Conservation (phyloP, 2,797 vertebrate species). For the Smutsia temminckii region DNA sequence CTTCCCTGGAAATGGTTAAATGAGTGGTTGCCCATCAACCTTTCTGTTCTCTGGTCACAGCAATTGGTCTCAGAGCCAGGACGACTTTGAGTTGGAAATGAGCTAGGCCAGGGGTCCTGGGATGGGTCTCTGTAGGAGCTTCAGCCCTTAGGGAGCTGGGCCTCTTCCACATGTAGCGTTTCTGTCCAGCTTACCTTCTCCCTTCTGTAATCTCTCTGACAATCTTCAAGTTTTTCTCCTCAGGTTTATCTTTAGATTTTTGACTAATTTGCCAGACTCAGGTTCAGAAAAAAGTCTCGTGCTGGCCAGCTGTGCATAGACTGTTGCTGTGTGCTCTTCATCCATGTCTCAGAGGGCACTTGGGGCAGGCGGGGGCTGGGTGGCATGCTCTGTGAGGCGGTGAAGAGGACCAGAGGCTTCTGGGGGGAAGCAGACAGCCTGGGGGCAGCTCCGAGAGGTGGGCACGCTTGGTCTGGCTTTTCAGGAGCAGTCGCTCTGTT, state of each 20-base stretch:
- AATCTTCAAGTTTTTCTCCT: neutral
- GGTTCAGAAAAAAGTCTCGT: neutral
- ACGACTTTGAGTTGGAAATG: neutral
- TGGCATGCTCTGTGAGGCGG: neutral
- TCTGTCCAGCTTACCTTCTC: neutral
- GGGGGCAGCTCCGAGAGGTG: neutral
- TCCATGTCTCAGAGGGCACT: neutral
- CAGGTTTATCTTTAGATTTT: conserved; percentile 2
- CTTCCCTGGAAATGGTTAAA: neutral
- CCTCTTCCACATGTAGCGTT: neutral
- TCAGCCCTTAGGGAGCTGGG: neutral
- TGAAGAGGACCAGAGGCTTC: neutral
- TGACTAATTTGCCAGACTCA: neutral
- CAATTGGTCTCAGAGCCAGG: neutral
- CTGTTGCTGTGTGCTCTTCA: neutral
- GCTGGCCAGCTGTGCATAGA: neutral
- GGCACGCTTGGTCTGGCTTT: neutral
- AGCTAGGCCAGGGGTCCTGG: too few relatives aligned
- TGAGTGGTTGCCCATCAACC: neutral
- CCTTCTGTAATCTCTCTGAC: neutral
- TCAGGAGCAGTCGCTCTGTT: conserved; percentile 62
- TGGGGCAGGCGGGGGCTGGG: neutral
- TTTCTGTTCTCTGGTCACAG: neutral
- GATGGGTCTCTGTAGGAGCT: neutral
- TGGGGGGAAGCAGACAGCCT: neutral